phyloP scores from a whole-genome alignment of 2,888 invertebrate species.

The Rhagonycha fulva region DNA sequence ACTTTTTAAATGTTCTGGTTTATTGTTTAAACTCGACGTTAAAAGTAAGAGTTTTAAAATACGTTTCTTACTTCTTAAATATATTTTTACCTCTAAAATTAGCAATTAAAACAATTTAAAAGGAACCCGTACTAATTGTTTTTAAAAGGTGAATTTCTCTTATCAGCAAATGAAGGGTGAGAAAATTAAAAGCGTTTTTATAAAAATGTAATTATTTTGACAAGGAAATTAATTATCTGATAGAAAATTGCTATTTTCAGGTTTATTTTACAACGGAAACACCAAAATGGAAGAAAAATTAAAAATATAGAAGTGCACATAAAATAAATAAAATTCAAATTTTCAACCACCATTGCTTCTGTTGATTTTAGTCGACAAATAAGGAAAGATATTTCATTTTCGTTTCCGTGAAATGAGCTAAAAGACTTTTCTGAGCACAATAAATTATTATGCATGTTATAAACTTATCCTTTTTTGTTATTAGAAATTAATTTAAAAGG shows the following conservation, averaged over 20 bases:
- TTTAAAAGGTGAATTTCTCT: neutral
- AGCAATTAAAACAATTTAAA: neutral
- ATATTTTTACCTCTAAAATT: neutral
- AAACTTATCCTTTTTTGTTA: too few relatives aligned
- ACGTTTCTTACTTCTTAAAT: neutral
- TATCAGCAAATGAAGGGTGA: neutral
- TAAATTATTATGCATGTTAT: too few relatives aligned
- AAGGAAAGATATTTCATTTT: too few relatives aligned
- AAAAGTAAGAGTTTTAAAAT: neutral
- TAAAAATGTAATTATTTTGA: neutral
- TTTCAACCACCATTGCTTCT: too few relatives aligned
- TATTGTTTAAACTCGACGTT: neutral
- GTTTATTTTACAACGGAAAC: neutral
- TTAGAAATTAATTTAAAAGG: too few relatives aligned
- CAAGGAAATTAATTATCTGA: neutral
- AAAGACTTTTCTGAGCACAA: too few relatives aligned
- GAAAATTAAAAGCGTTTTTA: neutral
- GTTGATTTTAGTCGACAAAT: too few relatives aligned
- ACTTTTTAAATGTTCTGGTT: neutral
- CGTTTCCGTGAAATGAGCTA: too few relatives aligned
- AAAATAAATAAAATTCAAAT: too few relatives aligned
- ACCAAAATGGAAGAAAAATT: neutral
- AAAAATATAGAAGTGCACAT: too few relatives aligned
- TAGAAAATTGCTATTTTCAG: neutral
- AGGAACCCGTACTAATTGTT: neutral